A percentile compares a stretch with the other conserved stretches of the same genome.
phyloP scores from a whole-genome alignment of 2,888 invertebrate genomes.

The Villa cingulata region DNA sequence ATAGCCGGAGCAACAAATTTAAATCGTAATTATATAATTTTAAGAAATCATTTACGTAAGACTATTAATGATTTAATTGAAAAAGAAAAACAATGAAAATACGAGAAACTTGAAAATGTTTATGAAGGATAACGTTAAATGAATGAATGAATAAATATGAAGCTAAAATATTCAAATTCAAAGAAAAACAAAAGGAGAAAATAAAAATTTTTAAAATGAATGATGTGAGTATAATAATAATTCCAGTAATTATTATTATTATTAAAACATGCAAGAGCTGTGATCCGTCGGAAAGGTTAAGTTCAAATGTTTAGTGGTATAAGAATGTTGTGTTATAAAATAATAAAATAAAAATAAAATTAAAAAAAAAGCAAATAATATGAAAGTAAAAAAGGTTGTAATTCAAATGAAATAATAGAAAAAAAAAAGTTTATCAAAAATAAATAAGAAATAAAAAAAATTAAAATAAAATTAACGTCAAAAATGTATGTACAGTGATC shows the following conservation, averaged over 20 bases:
- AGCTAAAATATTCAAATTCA: too few species aligned
- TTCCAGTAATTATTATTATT: neutral
- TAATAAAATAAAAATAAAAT: too few species aligned
- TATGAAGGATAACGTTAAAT: neutral
- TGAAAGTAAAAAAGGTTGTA: too few species aligned
- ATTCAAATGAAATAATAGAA: too few species aligned
- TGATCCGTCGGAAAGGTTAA: slow-evolving; percentile 15
- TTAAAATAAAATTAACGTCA: too few species aligned
- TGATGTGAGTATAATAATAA: neutral
- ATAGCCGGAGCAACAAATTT: slow-evolving; percentile 22
- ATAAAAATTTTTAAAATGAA: neutral
- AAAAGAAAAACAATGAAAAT: slow-evolving; percentile 9
- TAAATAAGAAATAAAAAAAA: too few species aligned
- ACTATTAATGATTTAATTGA: slow-evolving; percentile 14
- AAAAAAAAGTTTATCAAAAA: too few species aligned
- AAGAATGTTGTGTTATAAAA: neutral
- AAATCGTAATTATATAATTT: slow-evolving; percentile 33
- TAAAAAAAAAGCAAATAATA: too few species aligned
- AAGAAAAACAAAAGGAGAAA: too few species aligned
- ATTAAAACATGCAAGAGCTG: slow-evolving; percentile 11
- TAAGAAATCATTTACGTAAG: slow-evolving; percentile 33
- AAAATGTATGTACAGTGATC: too few species aligned
- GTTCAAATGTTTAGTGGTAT: slow-evolving; percentile 12
- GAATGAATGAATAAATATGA: neutral
- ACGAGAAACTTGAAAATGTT: neutral